Evolutionary conservation across 1,140 invertebrate genomes (phyloP).

Genomic region (Homarus americanus): DNA sequence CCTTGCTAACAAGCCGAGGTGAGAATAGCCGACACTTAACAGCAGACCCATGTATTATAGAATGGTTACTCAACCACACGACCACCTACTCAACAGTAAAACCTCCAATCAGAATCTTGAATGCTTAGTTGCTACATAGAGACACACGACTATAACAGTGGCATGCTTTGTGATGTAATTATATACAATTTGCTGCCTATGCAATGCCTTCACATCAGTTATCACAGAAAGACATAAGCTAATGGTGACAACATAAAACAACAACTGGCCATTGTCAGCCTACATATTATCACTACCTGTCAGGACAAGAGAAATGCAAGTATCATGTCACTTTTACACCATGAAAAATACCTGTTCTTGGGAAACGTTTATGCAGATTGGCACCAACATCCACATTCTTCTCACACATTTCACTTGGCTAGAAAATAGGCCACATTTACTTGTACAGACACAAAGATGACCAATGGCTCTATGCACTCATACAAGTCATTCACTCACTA

Average conservation of each 20-base stretch:
- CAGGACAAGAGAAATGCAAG: constrained; percentile 27
- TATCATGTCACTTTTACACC: neutral
- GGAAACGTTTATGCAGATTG: neutral
- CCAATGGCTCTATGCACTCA: neutral
- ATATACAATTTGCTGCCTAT: constrained; percentile 63
- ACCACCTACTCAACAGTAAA: constrained; percentile 32
- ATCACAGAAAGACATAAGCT: constrained; percentile 73
- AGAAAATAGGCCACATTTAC: constrained; percentile 13
- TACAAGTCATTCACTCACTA: neutral
- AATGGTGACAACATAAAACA: constrained; percentile 69
- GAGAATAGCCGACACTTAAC: constrained; percentile 20
- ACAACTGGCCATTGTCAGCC: constrained; percentile 68
- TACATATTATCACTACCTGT: constrained; percentile 46
- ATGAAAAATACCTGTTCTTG: constrained; percentile 32
- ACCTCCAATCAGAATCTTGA: constrained; percentile 39
- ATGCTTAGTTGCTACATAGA: constrained; percentile 43
- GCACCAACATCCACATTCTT: constrained; percentile 6
- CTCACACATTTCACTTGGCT: constrained; percentile 10
- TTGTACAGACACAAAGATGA: constrained; percentile 8
- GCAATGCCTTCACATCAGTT: constrained; percentile 70
- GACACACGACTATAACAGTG: constrained; percentile 28
- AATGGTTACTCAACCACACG: constrained; percentile 9
- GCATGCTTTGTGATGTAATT: constrained; percentile 33
- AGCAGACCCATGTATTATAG: constrained; percentile 15
- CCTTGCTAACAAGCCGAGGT: constrained; percentile 27